phyloP scores from a whole-genome alignment of 2,888 invertebrate genomes.

The Lamellibrachia columna region DNA sequence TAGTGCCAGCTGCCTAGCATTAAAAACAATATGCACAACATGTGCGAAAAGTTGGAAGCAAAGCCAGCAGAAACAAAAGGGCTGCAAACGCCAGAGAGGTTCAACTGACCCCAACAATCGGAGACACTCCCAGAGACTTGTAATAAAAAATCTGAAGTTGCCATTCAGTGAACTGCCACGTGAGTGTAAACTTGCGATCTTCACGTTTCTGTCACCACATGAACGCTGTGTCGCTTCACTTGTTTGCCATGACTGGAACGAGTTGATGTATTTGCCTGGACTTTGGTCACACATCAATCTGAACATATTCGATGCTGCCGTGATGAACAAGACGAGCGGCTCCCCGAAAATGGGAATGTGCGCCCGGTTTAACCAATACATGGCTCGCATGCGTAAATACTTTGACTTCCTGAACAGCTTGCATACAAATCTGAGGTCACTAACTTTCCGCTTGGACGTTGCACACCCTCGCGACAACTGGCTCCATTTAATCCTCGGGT shows the following conservation, averaged over 20 bases:
- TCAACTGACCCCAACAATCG: neutral
- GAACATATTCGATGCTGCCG: neutral
- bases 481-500: neutral
- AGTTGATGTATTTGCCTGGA: neutral
- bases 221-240: neutral
- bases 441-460: neutral
- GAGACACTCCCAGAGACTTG: neutral
- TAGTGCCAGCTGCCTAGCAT: neutral
- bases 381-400: neutral
- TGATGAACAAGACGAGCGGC: neutral
- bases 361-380: neutral
- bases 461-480: neutral
- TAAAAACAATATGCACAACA: neutral
- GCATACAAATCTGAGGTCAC: neutral
- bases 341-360: neutral
- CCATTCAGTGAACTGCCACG: neutral
- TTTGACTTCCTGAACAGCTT: neutral
- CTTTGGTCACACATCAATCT: neutral
- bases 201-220: neutral
- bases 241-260: neutral
- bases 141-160: slow-evolving; percentile 6
- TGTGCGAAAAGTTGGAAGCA: neutral
- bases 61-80: neutral
- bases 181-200: neutral
- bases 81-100: neutral